A percentile compares a stretch with the other conserved stretches of the same genome.
Evolutionary conservation across 2,113 vertebrate species (phyloP).

Genomic region (Notechis scutatus): DNA sequence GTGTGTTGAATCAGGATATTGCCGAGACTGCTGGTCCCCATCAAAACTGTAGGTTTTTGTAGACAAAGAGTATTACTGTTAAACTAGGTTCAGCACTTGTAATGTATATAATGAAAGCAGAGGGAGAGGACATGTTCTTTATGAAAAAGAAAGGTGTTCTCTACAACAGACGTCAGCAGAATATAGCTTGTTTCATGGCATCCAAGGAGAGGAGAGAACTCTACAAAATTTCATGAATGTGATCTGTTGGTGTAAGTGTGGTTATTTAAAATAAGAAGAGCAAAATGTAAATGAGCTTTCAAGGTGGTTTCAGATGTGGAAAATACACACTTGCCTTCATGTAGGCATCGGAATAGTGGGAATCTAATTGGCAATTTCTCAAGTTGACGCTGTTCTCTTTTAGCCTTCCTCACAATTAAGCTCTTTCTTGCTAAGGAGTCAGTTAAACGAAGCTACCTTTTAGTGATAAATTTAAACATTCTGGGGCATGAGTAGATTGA

Average conservation of each 20-base stretch:
- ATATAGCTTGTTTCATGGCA: background rate
- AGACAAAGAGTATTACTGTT: background rate
- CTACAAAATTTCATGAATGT: background rate
- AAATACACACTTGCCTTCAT: background rate
- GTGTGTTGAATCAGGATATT: background rate
- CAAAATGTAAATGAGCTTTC: background rate
- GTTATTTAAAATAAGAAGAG: background rate
- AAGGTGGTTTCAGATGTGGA: background rate
- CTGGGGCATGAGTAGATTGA: background rate
- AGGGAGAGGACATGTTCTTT: background rate
- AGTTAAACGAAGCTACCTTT: background rate
- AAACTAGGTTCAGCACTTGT: background rate
- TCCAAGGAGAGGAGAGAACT: background rate
- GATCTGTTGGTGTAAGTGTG: background rate
- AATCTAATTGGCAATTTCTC: background rate
- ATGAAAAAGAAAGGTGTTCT: background rate
- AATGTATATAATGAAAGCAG: background rate
- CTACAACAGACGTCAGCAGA: background rate
- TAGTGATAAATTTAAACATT: background rate
- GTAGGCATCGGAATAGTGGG: background rate
- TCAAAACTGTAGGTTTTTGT: background rate
- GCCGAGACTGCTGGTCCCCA: background rate
- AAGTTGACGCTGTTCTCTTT: background rate
- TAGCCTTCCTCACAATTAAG: background rate
- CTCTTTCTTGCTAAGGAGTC: background rate